A percentile compares a stretch with the other conserved stretches of the same genome.
phyloP scores from a whole-genome alignment of 2,113 vertebrate species.

The Xiphophorus hellerii region DNA sequence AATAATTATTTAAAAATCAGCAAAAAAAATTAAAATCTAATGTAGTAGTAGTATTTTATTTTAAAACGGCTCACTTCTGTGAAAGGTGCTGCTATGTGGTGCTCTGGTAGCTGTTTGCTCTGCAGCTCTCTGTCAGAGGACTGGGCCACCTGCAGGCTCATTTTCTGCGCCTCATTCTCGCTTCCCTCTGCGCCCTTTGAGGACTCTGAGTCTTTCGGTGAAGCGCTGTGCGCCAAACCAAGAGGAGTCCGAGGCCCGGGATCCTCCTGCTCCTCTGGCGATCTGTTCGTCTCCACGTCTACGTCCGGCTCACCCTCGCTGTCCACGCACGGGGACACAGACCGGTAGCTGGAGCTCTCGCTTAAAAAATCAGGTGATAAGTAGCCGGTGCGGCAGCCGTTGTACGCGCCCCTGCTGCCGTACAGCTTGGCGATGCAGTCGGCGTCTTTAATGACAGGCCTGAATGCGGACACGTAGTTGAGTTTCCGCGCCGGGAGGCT shows the following conservation, averaged over 20 bases:
- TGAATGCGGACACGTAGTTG: conserved; percentile 94
- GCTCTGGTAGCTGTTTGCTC: conserved; percentile 78
- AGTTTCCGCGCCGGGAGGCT: conserved; percentile 83
- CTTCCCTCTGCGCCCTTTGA: conserved; percentile 53
- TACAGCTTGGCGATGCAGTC: conserved; percentile 96
- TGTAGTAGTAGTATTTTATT: background rate
- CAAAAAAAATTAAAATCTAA: no score
- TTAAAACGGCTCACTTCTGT: conserved; percentile 66
- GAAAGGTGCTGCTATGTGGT: conserved; percentile 64
- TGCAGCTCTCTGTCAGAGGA: conserved; percentile 74
- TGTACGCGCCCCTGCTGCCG: conserved; percentile 84
- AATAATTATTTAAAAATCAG: no score
- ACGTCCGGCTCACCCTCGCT: conserved; percentile 93
- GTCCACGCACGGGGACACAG: conserved; percentile 90
- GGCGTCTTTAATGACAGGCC: conserved; percentile 92
- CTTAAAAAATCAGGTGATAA: conserved; percentile 92
- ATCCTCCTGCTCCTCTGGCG: conserved; percentile 85
- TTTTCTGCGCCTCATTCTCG: conserved; percentile 57
- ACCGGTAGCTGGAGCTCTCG: conserved; percentile 94
- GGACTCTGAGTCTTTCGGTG: conserved; percentile 62
- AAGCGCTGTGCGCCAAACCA: conserved; percentile 55
- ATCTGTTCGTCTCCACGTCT: conserved; percentile 92
- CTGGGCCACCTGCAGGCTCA: conserved; percentile 70
- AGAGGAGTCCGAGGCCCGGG: conserved; percentile 69
- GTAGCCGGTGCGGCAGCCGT: conserved; percentile 82